Conservation (phyloP, 2,888 invertebrate species). For the Dasysyrphus albostriatus region DNA sequence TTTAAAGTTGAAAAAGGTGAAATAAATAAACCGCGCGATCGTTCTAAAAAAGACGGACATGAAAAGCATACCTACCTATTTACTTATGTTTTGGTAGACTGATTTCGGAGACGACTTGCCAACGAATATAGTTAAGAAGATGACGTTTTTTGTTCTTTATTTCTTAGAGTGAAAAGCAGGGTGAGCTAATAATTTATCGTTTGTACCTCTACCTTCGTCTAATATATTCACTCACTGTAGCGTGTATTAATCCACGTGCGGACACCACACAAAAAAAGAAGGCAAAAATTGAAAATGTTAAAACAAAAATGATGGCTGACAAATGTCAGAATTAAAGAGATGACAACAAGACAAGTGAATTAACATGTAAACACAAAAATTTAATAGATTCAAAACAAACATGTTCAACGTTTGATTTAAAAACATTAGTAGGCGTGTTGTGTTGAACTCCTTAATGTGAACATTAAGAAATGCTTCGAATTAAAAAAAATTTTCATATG, state of each 20-base stretch:
- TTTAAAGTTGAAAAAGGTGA: constrained; percentile 57
- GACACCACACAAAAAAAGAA: constrained; percentile 21
- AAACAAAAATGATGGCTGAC: constrained; percentile 50
- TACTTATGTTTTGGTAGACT: constrained; percentile 72
- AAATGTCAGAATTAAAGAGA: constrained; percentile 58
- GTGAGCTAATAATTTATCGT: constrained; percentile 69
- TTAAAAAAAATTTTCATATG: too few species aligned
- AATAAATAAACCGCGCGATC: constrained; percentile 73
- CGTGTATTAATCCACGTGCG: constrained; percentile 74
- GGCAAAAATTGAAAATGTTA: constrained; percentile 32
- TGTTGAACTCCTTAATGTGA: too few species aligned
- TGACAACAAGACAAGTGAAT: constrained; percentile 42
- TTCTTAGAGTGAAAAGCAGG: constrained; percentile 41
- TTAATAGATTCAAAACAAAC: constrained; percentile 47
- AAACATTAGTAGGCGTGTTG: too few species aligned
- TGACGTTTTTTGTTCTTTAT: constrained; percentile 43
- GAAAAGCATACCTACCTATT: constrained; percentile 26
- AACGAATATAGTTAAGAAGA: constrained; percentile 14
- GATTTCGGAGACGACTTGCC: constrained; percentile 40
- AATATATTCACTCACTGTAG: constrained; percentile 64
- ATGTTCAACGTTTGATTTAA: neutral
- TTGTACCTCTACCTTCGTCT: constrained; percentile 33
- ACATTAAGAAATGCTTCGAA: too few species aligned
- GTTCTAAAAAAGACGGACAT: constrained; percentile 65
- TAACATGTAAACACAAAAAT: constrained; percentile 29